Evolutionary conservation across 2,888 invertebrate species (phyloP).

Genomic region (Neoitamus cyanurus): DNA sequence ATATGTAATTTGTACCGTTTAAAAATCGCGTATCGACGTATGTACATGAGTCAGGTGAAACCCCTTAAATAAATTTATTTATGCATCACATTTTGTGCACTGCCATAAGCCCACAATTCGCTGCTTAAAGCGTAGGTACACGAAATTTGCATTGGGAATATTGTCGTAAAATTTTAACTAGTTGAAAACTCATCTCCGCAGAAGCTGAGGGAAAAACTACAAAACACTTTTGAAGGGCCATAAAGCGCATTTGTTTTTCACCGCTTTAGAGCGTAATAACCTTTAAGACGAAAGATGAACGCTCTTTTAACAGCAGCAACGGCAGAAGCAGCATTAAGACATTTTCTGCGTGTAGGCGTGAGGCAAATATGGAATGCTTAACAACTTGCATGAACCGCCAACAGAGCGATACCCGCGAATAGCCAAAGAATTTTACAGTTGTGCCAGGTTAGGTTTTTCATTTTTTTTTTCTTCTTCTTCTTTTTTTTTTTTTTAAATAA

Average conservation of each 20-base stretch:
- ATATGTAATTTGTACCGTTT: no score
- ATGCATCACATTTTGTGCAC: no score
- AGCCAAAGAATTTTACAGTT: conserved; percentile 4
- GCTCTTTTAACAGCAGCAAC: neutral
- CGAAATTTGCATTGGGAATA: neutral
- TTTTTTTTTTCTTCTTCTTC: neutral
- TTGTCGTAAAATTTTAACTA: neutral
- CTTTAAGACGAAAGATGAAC: neutral
- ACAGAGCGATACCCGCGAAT: neutral
- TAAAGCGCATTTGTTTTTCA: neutral
- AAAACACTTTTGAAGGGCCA: neutral
- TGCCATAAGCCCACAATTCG: no score
- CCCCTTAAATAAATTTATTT: no score
- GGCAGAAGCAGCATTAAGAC: neutral
- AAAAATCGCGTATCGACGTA: no score
- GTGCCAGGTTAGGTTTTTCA: neutral
- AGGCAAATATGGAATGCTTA: neutral
- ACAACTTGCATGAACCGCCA: neutral
- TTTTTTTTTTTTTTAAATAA: neutral
- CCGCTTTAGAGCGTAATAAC: neutral
- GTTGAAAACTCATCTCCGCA: neutral
- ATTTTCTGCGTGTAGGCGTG: neutral
- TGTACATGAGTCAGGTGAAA: no score
- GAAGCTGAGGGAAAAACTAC: neutral
- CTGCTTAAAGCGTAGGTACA: neutral